phyloP scores from a whole-genome alignment of 2,888 invertebrate species.

The Suillia variegata region DNA sequence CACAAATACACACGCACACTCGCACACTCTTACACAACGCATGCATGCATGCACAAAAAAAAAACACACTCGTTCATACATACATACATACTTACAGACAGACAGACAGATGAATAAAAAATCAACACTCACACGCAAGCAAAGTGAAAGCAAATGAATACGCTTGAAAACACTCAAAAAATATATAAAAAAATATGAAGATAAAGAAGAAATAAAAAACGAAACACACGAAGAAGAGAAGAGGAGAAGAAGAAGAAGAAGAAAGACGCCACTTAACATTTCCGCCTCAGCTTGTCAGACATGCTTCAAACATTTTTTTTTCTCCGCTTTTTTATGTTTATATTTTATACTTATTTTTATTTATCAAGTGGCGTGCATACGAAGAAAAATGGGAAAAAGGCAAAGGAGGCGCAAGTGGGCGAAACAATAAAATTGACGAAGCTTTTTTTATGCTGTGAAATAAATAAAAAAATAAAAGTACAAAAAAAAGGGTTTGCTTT shows the following conservation, averaged over 20 bases:
- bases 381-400: neutral
- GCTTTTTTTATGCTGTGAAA: constrained; percentile 4
- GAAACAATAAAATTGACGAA: constrained; percentile 6
- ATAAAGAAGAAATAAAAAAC: no score
- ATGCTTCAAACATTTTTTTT: constrained; percentile 6
- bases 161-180: neutral
- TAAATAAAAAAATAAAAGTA: no score
- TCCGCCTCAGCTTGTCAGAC: constrained; percentile 1
- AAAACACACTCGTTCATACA: no score
- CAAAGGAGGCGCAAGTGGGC: neutral
- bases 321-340: no score
- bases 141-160: neutral
- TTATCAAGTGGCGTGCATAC: no score
- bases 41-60: no score
- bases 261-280: constrained; percentile 17
- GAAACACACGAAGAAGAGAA: no score
- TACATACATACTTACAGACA: neutral
- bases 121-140: neutral
- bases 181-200: no score
- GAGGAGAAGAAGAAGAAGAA: no score
- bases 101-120: neutral
- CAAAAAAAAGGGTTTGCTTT: no score
- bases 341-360: no score
- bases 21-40: neutral
- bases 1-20: neutral